These are phyloP conservation scores for Diarsia rubi DNA, from an alignment of 2,888 invertebrate genomes.

Conservation along the genomic window DNA sequence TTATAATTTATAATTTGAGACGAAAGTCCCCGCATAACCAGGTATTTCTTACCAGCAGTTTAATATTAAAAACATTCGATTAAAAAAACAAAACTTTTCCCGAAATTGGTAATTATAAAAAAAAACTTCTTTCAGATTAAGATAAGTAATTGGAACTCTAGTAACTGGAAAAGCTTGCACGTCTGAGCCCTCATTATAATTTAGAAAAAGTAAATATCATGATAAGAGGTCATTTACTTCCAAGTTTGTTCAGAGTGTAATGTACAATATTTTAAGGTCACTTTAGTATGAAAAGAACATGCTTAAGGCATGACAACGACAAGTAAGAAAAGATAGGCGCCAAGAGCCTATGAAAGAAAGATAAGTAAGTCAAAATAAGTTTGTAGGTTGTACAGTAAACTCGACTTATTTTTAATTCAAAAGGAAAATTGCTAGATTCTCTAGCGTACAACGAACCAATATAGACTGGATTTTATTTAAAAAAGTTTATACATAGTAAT, in stretches of 20 bases:
- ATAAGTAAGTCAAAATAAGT: conserved; percentile 17
- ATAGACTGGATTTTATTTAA: neutral
- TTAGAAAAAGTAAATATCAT: conserved; percentile 46
- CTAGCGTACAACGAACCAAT: conserved; percentile 4
- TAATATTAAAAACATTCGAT: neutral
- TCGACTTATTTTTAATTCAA: neutral
- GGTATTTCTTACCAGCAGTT: conserved; percentile 8
- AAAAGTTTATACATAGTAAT: neutral
- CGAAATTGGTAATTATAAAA: neutral
- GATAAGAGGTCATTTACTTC: conserved; percentile 70
- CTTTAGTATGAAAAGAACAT: conserved; percentile 37
- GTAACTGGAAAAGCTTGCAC: conserved; percentile 20
- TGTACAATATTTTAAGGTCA: conserved; percentile 53
- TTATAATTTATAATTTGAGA: conserved; percentile 9
- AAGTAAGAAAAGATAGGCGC: conserved; percentile 13
- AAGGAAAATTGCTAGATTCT: neutral
- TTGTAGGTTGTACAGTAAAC: neutral
- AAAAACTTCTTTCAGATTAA: neutral
- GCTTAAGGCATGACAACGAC: conserved; percentile 44
- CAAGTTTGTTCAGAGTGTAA: conserved; percentile 22
- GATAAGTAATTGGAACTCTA: conserved; percentile 1
- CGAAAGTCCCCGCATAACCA: neutral
- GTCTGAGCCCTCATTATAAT: conserved; percentile 40
- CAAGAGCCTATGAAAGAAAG: neutral
- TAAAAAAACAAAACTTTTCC: neutral